phyloP scores from a whole-genome alignment of 2,113 vertebrate species.

The Brachirus orientalis region DNA sequence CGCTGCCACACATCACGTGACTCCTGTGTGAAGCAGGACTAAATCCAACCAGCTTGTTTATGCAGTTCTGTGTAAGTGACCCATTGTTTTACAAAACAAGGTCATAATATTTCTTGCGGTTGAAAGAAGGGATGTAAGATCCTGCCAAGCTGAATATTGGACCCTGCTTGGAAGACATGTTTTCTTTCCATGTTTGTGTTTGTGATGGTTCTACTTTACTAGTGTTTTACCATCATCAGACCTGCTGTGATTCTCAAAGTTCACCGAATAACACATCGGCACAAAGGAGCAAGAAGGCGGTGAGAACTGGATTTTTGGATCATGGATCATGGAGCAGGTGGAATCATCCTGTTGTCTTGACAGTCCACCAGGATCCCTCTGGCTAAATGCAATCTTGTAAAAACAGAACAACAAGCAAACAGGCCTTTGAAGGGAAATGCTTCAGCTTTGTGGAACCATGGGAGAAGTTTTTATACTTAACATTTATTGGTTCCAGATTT shows the following conservation, averaged over 20 bases:
- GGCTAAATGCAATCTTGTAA: slow-evolving; percentile 56
- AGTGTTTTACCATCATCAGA: slow-evolving; percentile 25
- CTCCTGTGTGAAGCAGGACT: slow-evolving; percentile 46
- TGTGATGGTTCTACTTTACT: slow-evolving; percentile 22
- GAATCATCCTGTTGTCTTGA: slow-evolving; percentile 41
- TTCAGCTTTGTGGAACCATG: slow-evolving; percentile 55
- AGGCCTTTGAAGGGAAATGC: slow-evolving; percentile 65
- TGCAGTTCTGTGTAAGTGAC: slow-evolving; percentile 50
- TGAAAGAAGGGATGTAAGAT: slow-evolving; percentile 35
- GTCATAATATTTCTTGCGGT: slow-evolving; percentile 50
- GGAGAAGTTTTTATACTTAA: slow-evolving; percentile 59
- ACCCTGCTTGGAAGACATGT: slow-evolving; percentile 32
- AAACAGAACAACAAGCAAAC: slow-evolving; percentile 50
- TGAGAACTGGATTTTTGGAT: slow-evolving; percentile 44
- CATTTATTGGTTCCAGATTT: slow-evolving; percentile 76
- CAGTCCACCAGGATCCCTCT: slow-evolving; percentile 50
- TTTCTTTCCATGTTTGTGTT: slow-evolving; percentile 15
- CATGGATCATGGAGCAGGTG: slow-evolving; percentile 46
- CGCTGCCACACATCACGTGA: slow-evolving; percentile 61
- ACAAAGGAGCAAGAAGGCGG: slow-evolving; percentile 17
- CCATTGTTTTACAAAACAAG: slow-evolving; percentile 53
- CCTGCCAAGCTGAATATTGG: slow-evolving; percentile 42
- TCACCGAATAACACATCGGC: slow-evolving; percentile 27
- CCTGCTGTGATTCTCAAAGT: slow-evolving; percentile 43
- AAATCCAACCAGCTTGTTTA: slow-evolving; percentile 56